phyloP scores from a whole-genome alignment of 2,797 vertebrate species.

The Huso huso region DNA sequence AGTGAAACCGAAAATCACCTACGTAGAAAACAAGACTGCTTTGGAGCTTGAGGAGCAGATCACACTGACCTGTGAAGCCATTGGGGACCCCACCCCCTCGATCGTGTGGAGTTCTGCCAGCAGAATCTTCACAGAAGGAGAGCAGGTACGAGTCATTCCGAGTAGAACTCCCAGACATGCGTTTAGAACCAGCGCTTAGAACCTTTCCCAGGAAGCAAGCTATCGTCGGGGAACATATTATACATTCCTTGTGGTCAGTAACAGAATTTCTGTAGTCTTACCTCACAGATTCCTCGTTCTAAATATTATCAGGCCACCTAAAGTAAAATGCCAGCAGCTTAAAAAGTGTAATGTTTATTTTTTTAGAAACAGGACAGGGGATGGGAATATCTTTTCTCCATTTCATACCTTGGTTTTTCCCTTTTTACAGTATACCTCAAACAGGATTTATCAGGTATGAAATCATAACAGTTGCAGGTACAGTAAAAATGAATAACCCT shows the following conservation, averaged over 20 bases:
- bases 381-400: conserved; percentile 21
- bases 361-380: conserved; percentile 6
- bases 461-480: conserved; percentile 50
- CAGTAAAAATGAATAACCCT: conserved; percentile 37
- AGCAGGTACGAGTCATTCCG: conserved; percentile 71
- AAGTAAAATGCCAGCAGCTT: no score
- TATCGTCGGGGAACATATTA: no score
- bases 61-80: conserved; percentile 90
- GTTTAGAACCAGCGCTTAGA: no score
- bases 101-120: conserved; percentile 86
- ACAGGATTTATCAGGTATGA: conserved; percentile 80
- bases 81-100: conserved; percentile 85
- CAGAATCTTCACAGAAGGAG: conserved; percentile 79
- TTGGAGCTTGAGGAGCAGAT: conserved; percentile 91
- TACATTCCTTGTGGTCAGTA: no score
- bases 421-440: conserved; percentile 64
- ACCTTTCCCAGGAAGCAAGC: no score
- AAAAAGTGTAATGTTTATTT: background rate
- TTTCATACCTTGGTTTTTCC: conserved; percentile 63
- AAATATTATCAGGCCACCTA: no score
- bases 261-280: no score
- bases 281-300: no score
- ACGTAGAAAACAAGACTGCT: conserved; percentile 82
- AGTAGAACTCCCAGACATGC: conserved; percentile 1
- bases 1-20: conserved; percentile 97